Evolutionary conservation across 2,888 invertebrate species (phyloP).

Genomic region (Anorthoa munda): DNA sequence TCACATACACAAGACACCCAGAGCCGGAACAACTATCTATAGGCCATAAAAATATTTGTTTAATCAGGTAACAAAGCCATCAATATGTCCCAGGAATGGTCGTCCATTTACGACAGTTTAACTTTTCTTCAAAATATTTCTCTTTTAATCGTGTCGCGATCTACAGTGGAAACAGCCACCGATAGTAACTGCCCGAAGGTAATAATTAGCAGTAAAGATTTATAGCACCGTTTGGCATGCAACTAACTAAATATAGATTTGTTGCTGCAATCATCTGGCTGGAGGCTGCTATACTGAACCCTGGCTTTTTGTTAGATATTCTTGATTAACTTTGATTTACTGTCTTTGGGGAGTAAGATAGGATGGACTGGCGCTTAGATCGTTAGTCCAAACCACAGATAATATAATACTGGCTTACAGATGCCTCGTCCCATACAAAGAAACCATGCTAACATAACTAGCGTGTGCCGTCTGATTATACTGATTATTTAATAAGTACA

Average conservation of each 20-base stretch:
- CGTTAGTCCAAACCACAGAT: neutral
- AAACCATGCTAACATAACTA: too few species aligned
- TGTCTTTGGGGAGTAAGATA: neutral
- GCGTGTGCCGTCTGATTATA: too few species aligned
- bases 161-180: slow-evolving; percentile 67
- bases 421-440: too few species aligned
- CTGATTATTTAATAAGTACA: too few species aligned
- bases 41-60: too few species aligned
- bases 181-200: slow-evolving; percentile 76
- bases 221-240: slow-evolving; percentile 76
- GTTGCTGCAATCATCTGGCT: slow-evolving; percentile 71
- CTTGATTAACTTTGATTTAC: slow-evolving; percentile 47
- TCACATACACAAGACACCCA: too few species aligned
- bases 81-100: neutral
- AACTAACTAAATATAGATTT: slow-evolving; percentile 75
- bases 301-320: slow-evolving; percentile 13
- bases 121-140: neutral
- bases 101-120: neutral
- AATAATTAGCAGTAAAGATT: slow-evolving; percentile 86
- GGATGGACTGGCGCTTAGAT: neutral
- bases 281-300: slow-evolving; percentile 75
- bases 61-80: neutral
- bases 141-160: neutral
- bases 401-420: too few species aligned
- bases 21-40: too few species aligned